These are phyloP conservation scores for Dromaius novaehollandiae DNA, from an alignment of 2,113 vertebrate species.

Conservation along the genomic window DNA sequence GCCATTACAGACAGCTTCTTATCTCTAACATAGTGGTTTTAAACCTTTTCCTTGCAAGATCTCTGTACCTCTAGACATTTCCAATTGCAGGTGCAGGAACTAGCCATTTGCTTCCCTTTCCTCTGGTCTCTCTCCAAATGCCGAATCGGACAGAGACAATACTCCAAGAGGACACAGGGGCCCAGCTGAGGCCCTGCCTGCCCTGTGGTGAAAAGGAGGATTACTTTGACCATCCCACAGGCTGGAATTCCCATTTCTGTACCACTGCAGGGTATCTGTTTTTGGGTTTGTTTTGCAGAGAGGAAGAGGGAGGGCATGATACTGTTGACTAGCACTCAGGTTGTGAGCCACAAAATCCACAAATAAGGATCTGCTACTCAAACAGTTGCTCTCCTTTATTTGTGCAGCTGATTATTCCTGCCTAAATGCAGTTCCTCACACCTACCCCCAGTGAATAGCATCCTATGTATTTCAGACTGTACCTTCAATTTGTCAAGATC, in stretches of 20 bases:
- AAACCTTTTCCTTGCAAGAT: background rate
- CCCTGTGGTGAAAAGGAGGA: background rate
- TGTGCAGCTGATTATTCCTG: background rate
- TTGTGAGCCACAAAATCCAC: background rate
- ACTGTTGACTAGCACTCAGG: background rate
- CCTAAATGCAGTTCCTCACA: background rate
- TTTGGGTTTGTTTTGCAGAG: background rate
- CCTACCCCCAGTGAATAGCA: background rate
- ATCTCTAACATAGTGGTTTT: background rate
- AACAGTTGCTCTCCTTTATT: background rate
- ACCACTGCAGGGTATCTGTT: background rate
- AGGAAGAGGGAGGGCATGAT: background rate
- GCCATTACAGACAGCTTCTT: background rate
- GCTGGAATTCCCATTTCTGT: background rate
- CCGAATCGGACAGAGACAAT: background rate
- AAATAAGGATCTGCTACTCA: background rate
- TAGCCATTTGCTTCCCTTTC: background rate
- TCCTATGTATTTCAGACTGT: constrained; percentile 32
- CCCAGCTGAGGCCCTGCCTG: background rate
- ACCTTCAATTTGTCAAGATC: constrained; percentile 41
- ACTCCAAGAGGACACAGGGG: background rate
- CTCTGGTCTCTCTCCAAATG: background rate
- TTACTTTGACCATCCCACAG: background rate
- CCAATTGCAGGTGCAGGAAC: background rate
- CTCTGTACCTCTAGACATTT: background rate